These are phyloP conservation scores for Drosophila nigromelanica DNA, from an alignment of 1,140 invertebrate species.

Conservation along the genomic window DNA sequence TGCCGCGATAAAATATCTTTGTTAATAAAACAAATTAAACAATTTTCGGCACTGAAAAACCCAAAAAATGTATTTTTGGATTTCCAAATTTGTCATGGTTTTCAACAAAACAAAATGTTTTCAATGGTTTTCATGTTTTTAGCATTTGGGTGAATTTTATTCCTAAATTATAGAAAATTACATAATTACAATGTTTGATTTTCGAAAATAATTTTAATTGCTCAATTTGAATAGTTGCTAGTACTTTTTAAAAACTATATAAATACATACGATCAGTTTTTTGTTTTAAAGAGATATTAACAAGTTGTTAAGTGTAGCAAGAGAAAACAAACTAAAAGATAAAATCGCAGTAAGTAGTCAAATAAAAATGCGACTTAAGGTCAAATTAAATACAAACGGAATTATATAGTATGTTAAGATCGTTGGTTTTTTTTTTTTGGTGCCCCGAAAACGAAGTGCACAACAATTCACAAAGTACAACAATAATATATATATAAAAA, in stretches of 20 bases:
- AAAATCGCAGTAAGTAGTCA: conserved; percentile 7
- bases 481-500: conserved; percentile 51
- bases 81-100: conserved; percentile 12
- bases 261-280: conserved; percentile 34
- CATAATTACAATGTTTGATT: conserved; percentile 24
- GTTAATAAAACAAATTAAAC: conserved; percentile 78
- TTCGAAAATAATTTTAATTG: conserved; percentile 27
- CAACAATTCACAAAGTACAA: conserved; percentile 49
- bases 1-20: conserved; percentile 79
- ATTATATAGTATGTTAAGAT: conserved; percentile 52
- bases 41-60: conserved; percentile 25
- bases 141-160: conserved; percentile 42
- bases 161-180: conserved; percentile 41
- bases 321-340: conserved; percentile 34
- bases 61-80: conserved; percentile 49
- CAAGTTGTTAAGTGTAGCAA: conserved; percentile 54
- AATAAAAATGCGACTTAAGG: conserved; percentile 60
- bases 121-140: conserved; percentile 12
- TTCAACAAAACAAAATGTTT: background rate
- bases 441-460: conserved; percentile 75
- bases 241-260: conserved; percentile 22
- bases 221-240: conserved; percentile 18
- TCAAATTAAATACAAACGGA: conserved; percentile 75
- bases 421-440: conserved; percentile 34
- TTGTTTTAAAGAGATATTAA: conserved; percentile 55